These are phyloP conservation scores for Felis catus DNA, from an alignment of 2,113 vertebrate genomes.

Conservation along the genomic window DNA sequence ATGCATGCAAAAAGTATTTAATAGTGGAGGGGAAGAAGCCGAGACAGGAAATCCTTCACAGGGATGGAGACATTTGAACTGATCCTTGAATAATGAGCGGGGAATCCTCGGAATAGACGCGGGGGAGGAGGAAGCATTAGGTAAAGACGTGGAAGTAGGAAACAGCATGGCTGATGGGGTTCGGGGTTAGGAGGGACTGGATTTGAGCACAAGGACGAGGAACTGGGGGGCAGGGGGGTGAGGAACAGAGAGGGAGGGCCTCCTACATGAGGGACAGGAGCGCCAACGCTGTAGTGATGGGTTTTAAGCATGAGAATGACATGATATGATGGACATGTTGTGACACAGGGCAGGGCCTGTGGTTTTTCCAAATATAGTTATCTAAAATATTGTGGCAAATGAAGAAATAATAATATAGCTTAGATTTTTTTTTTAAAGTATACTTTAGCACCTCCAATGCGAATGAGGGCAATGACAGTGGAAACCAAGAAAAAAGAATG, in stretches of 20 bases:
- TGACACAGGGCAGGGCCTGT: neutral
- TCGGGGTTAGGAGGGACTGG: neutral
- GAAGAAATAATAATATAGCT: neutral
- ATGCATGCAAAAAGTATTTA: neutral
- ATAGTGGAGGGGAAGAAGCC: neutral
- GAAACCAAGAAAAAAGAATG: neutral
- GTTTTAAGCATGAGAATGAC: neutral
- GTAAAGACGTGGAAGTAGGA: neutral
- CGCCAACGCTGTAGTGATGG: neutral
- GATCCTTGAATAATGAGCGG: neutral
- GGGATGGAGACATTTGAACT: neutral
- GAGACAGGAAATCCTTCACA: neutral
- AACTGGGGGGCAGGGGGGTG: neutral
- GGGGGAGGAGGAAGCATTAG: neutral
- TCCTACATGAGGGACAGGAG: neutral
- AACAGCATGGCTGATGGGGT: neutral
- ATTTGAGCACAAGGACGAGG: neutral
- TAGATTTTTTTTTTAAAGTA: neutral
- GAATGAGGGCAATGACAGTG: neutral
- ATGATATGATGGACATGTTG: neutral
- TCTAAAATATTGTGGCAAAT: neutral
- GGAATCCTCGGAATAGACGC: neutral
- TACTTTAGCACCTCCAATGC: neutral
- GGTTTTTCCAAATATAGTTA: neutral
- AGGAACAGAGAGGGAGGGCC: neutral